Percentiles rank a stretch among this genome's conserved stretches.
phyloP scores from a whole-genome alignment of 1,140 invertebrate genomes.

The Nephotettix cincticeps region DNA sequence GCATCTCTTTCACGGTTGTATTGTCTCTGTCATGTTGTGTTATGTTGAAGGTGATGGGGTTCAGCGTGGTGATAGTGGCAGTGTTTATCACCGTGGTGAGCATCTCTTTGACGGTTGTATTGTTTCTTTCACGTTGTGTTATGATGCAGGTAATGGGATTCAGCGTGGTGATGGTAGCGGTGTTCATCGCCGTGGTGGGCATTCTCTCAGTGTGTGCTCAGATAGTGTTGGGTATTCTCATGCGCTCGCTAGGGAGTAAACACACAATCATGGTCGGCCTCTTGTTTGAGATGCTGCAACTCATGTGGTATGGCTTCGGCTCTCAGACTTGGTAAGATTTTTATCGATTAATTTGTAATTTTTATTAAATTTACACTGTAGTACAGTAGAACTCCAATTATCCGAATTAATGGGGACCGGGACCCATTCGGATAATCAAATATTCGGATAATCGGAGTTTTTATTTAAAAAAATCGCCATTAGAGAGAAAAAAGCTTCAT shows the following conservation, averaged over 20 bases:
- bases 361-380: too few species aligned
- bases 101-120: too few species aligned
- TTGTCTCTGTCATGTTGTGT: too few species aligned
- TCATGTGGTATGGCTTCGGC: constrained; percentile 96
- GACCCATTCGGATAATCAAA: too few species aligned
- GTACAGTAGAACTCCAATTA: too few species aligned
- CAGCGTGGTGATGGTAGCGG: constrained; percentile 89
- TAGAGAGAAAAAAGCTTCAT: too few species aligned
- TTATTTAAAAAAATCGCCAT: too few species aligned
- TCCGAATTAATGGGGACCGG: too few species aligned
- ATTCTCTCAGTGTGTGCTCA: constrained; percentile 95
- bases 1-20: too few species aligned
- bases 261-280: constrained; percentile 97
- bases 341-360: too few species aligned
- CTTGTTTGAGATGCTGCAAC: constrained; percentile 93
- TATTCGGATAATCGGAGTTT: too few species aligned
- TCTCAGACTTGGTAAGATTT: constrained; percentile 78
- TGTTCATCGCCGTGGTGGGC: constrained; percentile 97
- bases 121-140: too few species aligned
- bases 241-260: constrained; percentile 91
- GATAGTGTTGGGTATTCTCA: constrained; percentile 84
- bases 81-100: constrained; percentile 98
- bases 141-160: constrained; percentile 89
- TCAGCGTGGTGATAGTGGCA: constrained; percentile 91
- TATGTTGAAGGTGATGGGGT: constrained; percentile 96